Evolutionary conservation across 2,888 invertebrate species (phyloP), one percentile per base, ranked within the genome.

Genomic region (Euzetes globulus): DNA sequence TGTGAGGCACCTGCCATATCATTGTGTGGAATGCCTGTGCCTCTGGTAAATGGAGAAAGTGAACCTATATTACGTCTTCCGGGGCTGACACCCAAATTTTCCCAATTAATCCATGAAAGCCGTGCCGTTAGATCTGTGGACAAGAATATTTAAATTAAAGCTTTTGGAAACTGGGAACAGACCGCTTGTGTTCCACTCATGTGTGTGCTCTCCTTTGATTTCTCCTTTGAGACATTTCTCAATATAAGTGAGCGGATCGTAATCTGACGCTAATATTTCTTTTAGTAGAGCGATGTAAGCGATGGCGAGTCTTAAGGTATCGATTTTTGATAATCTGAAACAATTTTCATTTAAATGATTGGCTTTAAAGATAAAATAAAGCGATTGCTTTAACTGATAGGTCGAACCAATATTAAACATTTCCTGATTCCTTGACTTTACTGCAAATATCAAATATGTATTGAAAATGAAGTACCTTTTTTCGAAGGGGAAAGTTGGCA

Each of bases 41-140:
- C 25, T 41, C 74, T 55, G 25, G 75, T 29, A 47, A 74, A 76
- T 25, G 76, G 76, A 11, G 76, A 74, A 13, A 76, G 68, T 19
- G 72, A 25, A 15, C 71, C 74, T 71, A 74, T 74, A 50, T 74
- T 92, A 79, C 94, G 86, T 71, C 93, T 86, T 75, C 91, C 91
- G 1, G 94, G 94, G 82, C 91, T 92, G 4, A 97, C 94, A 0
- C 98, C 98, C 1, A 99, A 86, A 82, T 94, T 95, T 83, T 96
- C 94, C 98, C 98, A 99, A 82, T 97, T 96, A 80, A 99, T 97
- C 98, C 98, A 99, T 0, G 95, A 95, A 37, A 99, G 85, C 74
- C 98, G 87, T 0, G 98, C 97, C 0, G 97, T 95, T 79, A 99
- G 85, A 87, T 98, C 98, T 98, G 25, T n/a, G n/a, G n/a, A n/a